Base-by-base conservation (phyloP, 2,888 invertebrate species). In the Callosobruchus maculatus region DNA sequence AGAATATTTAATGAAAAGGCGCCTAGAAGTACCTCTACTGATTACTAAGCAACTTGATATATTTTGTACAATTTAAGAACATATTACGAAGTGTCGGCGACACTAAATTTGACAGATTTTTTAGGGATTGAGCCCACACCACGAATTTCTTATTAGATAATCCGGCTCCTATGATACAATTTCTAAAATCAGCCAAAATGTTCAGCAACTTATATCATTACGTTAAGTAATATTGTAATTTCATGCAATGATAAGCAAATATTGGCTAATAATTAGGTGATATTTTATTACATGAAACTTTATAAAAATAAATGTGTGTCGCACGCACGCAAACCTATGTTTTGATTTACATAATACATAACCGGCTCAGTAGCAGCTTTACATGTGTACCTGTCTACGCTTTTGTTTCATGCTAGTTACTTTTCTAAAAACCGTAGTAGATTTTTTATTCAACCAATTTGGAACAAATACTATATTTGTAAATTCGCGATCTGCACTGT, bases 221-320 rank as follows among this genome's bases (percentile, higher is more conserved):
- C 4, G 68, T 73, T 70, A 70, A 68, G 68, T 20, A 73, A 73
- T 26, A 31, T 30, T n/a, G 71, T 73, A 73, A 70, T 71, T 70
- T 70, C 67, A 67, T 68, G 70, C 30, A 26, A 26, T 67, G 21
- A 30, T 70, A 73, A 31, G 20, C 70, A 67, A 70, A 73, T 20
- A 70, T 73, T 73, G 70, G 67, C 67, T 70, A 73, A 73, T 70
- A 70, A 70, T 73, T 73, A 73, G 70, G 70, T 66, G 73, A 72
- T 68, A 73, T 21, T 66, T 69, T 22, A 49, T 70, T 70, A 73
- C 22, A 70, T 70, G 22, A 22, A 70, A 74, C 49, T 49, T 49
- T 49, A 49, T 3, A 49, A 49, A 13, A 49, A 49, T 49, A 49
- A 49, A 49, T 49, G 13, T 49, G 13, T 49, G 49, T 49, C 49